A percentile compares a stretch with the other conserved stretches of the same genome.
phyloP scores from a whole-genome alignment of 2,888 invertebrate species.

The Nomada lathburiana region DNA sequence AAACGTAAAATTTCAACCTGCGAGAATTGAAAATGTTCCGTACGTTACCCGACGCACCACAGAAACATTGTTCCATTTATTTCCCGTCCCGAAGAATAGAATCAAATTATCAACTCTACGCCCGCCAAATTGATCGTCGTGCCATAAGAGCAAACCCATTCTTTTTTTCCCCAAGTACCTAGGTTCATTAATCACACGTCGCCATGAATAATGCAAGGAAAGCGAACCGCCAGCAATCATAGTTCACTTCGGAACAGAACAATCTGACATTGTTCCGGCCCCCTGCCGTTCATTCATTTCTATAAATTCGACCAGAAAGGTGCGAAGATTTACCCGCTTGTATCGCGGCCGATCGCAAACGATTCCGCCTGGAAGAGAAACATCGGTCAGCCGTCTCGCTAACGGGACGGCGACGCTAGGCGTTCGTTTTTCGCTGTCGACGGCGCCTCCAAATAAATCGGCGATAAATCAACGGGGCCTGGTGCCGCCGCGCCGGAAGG shows the following conservation, averaged over 20 bases:
- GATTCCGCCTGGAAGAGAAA: constrained; percentile 19
- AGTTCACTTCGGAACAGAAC: neutral
- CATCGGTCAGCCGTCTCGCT: constrained; percentile 13
- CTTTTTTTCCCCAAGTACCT: neutral
- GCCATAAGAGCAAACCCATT: too few relatives aligned
- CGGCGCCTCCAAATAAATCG: constrained; percentile 43
- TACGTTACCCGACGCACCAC: too few relatives aligned
- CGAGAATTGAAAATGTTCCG: too few relatives aligned
- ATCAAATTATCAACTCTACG: too few relatives aligned
- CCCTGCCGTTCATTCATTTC: too few relatives aligned
- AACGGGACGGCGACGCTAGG: constrained; percentile 16
- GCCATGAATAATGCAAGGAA: neutral
- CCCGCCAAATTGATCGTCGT: too few relatives aligned
- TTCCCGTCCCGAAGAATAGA: too few relatives aligned
- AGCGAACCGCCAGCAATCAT: neutral
- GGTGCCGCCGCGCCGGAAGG: constrained; percentile 32
- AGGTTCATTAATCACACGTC: too few relatives aligned
- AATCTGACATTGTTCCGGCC: neutral
- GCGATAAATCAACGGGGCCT: constrained; percentile 49
- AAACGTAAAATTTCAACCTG: too few relatives aligned
- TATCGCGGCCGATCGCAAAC: neutral
- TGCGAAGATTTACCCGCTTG: constrained; percentile 21
- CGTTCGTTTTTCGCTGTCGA: constrained; percentile 29
- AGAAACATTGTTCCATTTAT: too few relatives aligned
- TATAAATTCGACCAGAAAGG: neutral